Evolutionary conservation across 1,140 invertebrate genomes (phyloP), one percentile per base, ranked within the genome.

Genomic region (Bradynema listronoti): DNA sequence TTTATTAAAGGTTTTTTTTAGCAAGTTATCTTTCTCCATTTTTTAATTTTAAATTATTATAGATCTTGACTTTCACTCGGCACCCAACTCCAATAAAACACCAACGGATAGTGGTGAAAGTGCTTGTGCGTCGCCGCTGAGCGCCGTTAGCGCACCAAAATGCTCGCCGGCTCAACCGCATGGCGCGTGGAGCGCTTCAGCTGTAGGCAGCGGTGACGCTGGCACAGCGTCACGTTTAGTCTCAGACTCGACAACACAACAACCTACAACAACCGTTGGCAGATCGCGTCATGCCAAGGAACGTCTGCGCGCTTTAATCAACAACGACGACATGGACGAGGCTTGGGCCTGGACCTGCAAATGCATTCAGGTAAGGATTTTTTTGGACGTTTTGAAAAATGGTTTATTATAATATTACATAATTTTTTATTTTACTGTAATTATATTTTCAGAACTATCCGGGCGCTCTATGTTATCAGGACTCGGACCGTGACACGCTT

Each of bases 271-370:
- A 66, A 33, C 56, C 66, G n/a, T n/a, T n/a, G n/a, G n/a, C n/a
- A n/a, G n/a, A n/a, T n/a, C n/a, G n/a, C n/a, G n/a, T n/a, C n/a
- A n/a, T 34, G 72, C 73, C 14, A 75, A 75, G 52, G 66, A 75
- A 34, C 30, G 54, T 25, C 53, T 76, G 24, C 55, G 71, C 4
- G 56, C 60, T 16, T 54, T 76, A 22, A 76, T 76, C 49, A 47
- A 56, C 19, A 60, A 74, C 32, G 60, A 67, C 22, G 73, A 78
- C 33, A 71, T 78, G 59, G 75, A 76, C 41, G 61, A 68, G 27
- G 75, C 73, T 32, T 78, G 73, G 71, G 70, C 67, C 27, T 76
- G 73, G 73, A 76, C 73, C n/a, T 73, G 63, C 49, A 78, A 77
- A 55, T 75, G 69, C 50, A 64, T 69, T 51, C 73, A 72, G 55